These are phyloP conservation scores for Columbina picui DNA, from an alignment of 2,113 vertebrate genomes.

Conservation along the genomic window DNA sequence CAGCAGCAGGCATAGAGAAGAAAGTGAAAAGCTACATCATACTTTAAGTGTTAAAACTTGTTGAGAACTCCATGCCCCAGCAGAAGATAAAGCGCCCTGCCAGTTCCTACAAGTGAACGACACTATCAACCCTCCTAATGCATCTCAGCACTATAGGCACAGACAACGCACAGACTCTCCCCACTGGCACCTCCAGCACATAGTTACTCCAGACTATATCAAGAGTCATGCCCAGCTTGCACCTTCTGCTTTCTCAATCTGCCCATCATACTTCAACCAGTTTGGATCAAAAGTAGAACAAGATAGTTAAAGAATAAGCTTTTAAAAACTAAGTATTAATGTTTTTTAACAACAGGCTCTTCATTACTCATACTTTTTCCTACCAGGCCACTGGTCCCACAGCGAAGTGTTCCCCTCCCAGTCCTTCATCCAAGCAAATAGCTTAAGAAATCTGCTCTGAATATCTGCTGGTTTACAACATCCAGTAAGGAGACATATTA, in stretches of 20 bases:
- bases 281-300: background rate
- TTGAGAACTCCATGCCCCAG: background rate
- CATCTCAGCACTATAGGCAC: background rate
- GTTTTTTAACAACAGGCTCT: background rate
- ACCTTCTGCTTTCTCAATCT: background rate
- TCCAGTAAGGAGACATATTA: background rate
- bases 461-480: background rate
- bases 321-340: background rate
- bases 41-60: background rate
- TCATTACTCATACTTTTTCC: background rate
- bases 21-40: background rate
- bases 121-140: background rate
- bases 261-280: background rate
- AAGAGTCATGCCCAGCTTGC: background rate
- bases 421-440: background rate
- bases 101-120: background rate
- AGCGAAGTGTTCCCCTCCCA: background rate
- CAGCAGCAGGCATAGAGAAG: background rate
- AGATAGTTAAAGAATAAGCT: fast-evolving
- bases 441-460: background rate
- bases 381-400: background rate
- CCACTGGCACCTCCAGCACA: background rate
- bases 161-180: background rate
- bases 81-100: background rate
- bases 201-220: background rate